Conservation (phyloP, 1,140 invertebrate genomes). For the Rhizoglyphus robini region DNA sequence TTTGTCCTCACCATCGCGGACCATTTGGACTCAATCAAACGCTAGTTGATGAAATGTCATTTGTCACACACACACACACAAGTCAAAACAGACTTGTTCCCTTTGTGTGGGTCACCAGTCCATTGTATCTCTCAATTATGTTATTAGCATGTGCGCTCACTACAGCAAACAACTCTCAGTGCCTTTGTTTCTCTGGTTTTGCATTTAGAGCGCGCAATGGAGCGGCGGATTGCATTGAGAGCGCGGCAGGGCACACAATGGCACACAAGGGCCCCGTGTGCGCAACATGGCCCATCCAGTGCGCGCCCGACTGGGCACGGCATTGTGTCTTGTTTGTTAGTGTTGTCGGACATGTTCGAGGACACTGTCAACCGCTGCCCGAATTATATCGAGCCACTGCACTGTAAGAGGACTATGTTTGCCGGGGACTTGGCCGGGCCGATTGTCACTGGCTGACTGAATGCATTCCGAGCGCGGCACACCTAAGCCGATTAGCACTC, state of each 20-base stretch:
- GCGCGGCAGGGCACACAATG: no score
- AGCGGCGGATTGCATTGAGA: no score
- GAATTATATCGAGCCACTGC: neutral
- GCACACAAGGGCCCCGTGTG: no score
- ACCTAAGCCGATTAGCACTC: constrained; percentile 14
- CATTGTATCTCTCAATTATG: constrained; percentile 7
- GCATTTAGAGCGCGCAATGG: no score
- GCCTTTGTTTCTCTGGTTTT: neutral
- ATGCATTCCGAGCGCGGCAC: neutral
- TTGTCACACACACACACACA: neutral
- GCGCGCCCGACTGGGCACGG: no score
- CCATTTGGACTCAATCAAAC: neutral
- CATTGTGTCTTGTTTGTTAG: no score
- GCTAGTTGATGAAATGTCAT: neutral
- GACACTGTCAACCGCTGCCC: neutral
- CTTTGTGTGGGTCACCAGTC: neutral
- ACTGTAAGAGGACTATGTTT: no score
- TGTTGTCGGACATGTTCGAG: no score
- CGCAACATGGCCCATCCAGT: no score
- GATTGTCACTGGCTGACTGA: neutral
- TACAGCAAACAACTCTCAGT: no score
- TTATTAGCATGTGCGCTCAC: constrained; percentile 6
- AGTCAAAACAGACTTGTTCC: neutral
- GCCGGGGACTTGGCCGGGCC: neutral
- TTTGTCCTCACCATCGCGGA: neutral